Conservation (phyloP, 1,140 invertebrate genomes). For the Diprion similis region DNA sequence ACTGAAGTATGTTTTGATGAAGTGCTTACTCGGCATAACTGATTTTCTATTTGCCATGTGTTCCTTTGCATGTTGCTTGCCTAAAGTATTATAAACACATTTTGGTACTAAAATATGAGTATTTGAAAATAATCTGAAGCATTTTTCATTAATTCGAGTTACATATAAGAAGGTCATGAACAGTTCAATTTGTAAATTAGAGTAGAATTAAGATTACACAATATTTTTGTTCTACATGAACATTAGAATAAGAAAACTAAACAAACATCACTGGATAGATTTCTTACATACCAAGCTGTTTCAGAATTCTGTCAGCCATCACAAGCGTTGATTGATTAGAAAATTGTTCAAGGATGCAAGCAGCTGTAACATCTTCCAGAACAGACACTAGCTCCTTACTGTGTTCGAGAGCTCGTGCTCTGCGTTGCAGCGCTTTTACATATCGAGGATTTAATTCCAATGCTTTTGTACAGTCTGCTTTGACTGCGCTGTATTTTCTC, state of each 20-base stretch:
- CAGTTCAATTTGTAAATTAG: too few relatives aligned
- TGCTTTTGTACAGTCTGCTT: slow-evolving; percentile 86
- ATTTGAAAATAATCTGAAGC: too few relatives aligned
- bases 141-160: neutral
- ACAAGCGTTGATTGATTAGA: slow-evolving; percentile 78
- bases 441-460: slow-evolving; percentile 88
- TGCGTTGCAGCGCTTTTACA: slow-evolving; percentile 84
- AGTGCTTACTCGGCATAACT: slow-evolving; percentile 81
- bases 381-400: slow-evolving; percentile 79
- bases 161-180: slow-evolving; percentile 17
- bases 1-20: slow-evolving; percentile 83
- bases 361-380: slow-evolving; percentile 90
- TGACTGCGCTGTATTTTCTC: slow-evolving; percentile 84
- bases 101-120: too few relatives aligned
- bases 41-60: slow-evolving; percentile 73
- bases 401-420: slow-evolving; percentile 84
- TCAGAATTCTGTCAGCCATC: slow-evolving; percentile 86
- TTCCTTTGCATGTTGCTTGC: slow-evolving; percentile 74
- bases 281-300: slow-evolving; percentile 70
- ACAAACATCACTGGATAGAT: slow-evolving; percentile 4
- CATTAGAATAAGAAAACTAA: too few relatives aligned
- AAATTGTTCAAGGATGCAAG: slow-evolving; percentile 90
- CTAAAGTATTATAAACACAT: slow-evolving; percentile 47
- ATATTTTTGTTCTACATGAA: too few relatives aligned
- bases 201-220: too few relatives aligned